These are phyloP conservation scores for Orcinus orca DNA, from an alignment of 2,113 vertebrate species.

Conservation along the genomic window DNA sequence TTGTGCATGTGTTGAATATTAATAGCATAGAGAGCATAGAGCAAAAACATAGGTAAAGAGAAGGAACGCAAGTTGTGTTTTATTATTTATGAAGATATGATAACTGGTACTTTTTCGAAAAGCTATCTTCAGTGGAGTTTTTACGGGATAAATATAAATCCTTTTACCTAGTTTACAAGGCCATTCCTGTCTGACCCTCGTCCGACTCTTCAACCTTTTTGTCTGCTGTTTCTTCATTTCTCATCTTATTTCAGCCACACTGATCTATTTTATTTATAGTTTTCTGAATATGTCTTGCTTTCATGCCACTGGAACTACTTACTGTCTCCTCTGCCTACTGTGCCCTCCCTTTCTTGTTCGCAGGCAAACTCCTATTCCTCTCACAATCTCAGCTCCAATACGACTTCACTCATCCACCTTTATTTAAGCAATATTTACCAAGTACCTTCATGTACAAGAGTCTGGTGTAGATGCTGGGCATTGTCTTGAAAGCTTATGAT, in stretches of 20 bases:
- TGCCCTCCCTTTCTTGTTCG: not conserved
- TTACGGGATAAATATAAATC: slow-evolving; percentile 18
- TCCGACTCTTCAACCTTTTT: not conserved
- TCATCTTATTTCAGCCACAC: not conserved
- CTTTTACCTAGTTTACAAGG: not conserved
- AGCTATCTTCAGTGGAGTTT: not conserved
- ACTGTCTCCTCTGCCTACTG: not conserved
- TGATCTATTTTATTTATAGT: not conserved
- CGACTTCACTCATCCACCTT: not conserved
- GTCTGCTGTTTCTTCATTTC: not conserved
- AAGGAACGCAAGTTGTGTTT: not conserved
- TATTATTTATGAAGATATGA: slow-evolving; percentile 26
- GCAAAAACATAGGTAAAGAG: not conserved
- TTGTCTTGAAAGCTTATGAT: not conserved
- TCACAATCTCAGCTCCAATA: not conserved
- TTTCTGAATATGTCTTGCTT: not conserved
- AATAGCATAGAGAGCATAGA: not conserved
- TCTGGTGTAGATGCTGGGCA: not conserved
- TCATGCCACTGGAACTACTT: not conserved
- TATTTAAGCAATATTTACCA: not conserved
- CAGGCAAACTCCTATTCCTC: not conserved
- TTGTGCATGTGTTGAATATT: not conserved
- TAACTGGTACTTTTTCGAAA: not conserved
- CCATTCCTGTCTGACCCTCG: not conserved
- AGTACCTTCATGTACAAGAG: not conserved